Conservation (phyloP, 2,113 vertebrate species). For the Trematocara variabile region DNA sequence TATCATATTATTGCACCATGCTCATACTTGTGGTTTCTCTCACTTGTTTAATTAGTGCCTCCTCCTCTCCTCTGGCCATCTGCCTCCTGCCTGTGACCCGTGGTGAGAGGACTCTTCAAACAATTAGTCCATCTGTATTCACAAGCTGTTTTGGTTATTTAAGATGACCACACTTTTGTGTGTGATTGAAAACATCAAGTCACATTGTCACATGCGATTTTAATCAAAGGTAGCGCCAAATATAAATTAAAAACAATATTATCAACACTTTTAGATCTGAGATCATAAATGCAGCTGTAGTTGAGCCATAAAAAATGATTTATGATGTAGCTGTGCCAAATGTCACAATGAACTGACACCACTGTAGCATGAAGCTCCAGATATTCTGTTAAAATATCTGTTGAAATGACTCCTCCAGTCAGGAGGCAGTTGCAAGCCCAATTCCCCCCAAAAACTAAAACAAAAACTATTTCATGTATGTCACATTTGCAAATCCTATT, state of each 20-base stretch:
- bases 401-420: not conserved
- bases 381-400: not conserved
- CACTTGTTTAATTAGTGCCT: not conserved
- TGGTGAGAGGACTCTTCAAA: not conserved
- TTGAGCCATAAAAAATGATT: fast-evolving
- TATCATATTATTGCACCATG: not conserved
- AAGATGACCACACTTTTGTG: not conserved
- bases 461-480: not conserved
- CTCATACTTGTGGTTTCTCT: not conserved
- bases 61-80: not conserved
- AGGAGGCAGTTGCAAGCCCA: not conserved
- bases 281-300: not conserved
- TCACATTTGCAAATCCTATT: not conserved
- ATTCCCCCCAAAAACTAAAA: not conserved
- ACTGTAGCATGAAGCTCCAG: not conserved
- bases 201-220: not conserved
- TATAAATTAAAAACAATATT: not conserved
- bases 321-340: not conserved
- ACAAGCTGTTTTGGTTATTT: not conserved
- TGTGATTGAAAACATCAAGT: not conserved
- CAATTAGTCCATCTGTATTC: not conserved
- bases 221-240: not conserved
- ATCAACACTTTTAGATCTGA: not conserved
- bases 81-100: not conserved
- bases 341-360: not conserved